These are phyloP conservation scores for Caenorhabditis auriculariae DNA, from an alignment of 2,888 invertebrate species.

Conservation along the genomic window DNA sequence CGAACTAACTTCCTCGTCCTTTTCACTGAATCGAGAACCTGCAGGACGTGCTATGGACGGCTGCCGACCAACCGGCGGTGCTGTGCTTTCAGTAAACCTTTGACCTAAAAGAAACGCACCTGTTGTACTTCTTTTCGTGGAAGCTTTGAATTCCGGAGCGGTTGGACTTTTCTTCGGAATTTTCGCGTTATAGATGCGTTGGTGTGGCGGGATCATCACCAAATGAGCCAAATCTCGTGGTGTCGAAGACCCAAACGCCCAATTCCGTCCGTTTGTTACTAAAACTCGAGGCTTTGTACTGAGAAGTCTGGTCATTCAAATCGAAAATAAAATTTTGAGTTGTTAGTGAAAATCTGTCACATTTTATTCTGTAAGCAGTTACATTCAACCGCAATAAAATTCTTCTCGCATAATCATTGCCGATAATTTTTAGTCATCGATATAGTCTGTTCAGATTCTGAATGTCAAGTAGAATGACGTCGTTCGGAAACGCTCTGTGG, in stretches of 20 bases:
- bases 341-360: neutral
- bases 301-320: neutral
- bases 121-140: slow-evolving; percentile 1
- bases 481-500: no score
- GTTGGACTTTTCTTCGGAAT: slow-evolving; percentile 39
- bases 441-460: no score
- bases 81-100: no score
- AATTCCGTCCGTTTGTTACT: neutral
- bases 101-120: no score
- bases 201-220: slow-evolving; percentile 24
- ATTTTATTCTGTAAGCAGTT: neutral
- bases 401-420: no score
- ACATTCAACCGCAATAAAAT: no score
- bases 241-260: slow-evolving; percentile 56
- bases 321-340: neutral
- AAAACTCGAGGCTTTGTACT: neutral
- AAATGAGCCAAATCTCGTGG: slow-evolving; percentile 53
- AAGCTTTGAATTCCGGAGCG: slow-evolving; percentile 23
- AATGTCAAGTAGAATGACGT: no score
- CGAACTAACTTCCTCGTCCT: slow-evolving; percentile 37
- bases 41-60: no score
- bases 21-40: no score
- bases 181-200: slow-evolving; percentile 32
- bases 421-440: no score
- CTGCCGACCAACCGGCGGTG: no score